phyloP scores from a whole-genome alignment of 1,140 invertebrate species.

The Ctenoplectra terminalis region DNA sequence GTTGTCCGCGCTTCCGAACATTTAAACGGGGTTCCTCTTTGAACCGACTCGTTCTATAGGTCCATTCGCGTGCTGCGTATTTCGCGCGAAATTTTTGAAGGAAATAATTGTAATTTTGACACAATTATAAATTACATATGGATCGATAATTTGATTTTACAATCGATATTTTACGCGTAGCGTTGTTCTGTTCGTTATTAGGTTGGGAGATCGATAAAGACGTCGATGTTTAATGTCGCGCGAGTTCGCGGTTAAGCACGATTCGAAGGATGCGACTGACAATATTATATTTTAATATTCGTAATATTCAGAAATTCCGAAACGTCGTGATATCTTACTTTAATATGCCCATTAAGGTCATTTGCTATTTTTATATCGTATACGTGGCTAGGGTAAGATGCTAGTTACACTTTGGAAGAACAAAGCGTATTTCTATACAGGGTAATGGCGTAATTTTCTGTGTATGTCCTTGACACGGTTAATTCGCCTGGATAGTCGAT shows the following conservation, averaged over 20 bases:
- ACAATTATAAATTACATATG: not conserved
- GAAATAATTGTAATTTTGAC: not conserved
- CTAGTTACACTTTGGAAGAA: not conserved
- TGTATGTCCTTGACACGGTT: slow-evolving; percentile 38
- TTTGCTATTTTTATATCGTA: slow-evolving; percentile 28
- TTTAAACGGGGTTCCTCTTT: slow-evolving; percentile 22
- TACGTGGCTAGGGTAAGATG: not conserved
- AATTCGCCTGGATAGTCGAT: slow-evolving; percentile 40
- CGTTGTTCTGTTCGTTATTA: not conserved
- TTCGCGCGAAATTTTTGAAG: slow-evolving; percentile 52
- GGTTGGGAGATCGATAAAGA: too few relatives aligned
- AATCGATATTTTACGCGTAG: too few relatives aligned
- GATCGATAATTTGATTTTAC: too few relatives aligned
- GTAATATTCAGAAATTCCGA: not conserved
- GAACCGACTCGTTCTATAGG: slow-evolving; percentile 31
- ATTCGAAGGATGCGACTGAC: not conserved
- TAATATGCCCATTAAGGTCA: not conserved
- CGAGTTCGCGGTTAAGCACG: not conserved
- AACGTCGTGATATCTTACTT: not conserved
- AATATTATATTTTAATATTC: not conserved
- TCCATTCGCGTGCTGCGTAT: slow-evolving; percentile 23
- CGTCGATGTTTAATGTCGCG: not conserved
- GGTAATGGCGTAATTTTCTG: slow-evolving; percentile 26
- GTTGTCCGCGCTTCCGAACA: not conserved
- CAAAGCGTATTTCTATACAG: slow-evolving; percentile 1